phyloP scores from a whole-genome alignment of 2,113 vertebrate genomes.

The Bothrops jararaca region DNA sequence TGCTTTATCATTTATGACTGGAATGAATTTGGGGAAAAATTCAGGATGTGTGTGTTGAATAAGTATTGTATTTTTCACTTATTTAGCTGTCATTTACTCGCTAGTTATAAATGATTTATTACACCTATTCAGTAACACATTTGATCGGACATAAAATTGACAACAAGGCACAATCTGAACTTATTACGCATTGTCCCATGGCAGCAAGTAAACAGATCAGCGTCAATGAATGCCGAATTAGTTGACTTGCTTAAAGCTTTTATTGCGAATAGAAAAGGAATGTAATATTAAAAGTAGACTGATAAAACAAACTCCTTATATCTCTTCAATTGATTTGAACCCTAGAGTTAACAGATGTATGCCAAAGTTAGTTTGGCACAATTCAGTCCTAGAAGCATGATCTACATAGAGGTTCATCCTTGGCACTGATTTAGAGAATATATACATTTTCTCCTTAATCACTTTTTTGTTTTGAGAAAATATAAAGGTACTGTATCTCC shows the following conservation, averaged over 20 bases:
- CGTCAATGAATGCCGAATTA: neutral
- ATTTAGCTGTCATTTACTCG: neutral
- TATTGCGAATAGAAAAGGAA: neutral
- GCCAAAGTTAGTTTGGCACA: neutral
- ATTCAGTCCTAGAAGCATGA: neutral
- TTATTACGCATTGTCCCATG: neutral
- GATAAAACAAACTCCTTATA: neutral
- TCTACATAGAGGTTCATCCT: neutral
- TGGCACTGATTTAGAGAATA: neutral
- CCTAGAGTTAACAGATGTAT: neutral
- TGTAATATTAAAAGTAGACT: neutral
- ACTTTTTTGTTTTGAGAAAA: neutral
- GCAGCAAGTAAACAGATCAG: neutral
- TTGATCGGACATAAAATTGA: neutral
- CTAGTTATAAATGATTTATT: neutral
- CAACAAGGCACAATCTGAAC: neutral
- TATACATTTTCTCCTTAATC: neutral
- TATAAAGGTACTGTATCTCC: neutral
- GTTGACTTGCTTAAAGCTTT: neutral
- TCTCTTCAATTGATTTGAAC: neutral
- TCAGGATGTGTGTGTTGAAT: neutral
- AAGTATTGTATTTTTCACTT: neutral
- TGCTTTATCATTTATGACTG: neutral
- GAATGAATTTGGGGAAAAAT: neutral
- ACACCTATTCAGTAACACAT: neutral